These are phyloP conservation scores for Magallana nippona DNA, from an alignment of 2,888 invertebrate genomes.

Conservation along the genomic window DNA sequence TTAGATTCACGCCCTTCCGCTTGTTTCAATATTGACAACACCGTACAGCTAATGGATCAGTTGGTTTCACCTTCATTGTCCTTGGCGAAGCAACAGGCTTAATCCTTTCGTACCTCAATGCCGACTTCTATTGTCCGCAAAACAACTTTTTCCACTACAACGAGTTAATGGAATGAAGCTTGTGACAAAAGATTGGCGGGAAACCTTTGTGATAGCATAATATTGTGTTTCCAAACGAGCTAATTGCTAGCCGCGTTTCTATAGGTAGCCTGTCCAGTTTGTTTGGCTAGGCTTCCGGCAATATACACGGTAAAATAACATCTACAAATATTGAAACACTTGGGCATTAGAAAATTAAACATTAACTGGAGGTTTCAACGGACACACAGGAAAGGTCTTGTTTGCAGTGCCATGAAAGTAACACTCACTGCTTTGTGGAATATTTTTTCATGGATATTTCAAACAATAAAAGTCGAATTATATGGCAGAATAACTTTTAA, in stretches of 20 bases:
- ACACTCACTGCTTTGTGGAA: not conserved
- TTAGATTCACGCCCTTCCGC: conserved; percentile 26
- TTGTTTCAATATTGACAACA: conserved; percentile 43
- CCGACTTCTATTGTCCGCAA: conserved; percentile 3
- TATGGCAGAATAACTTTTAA: not conserved
- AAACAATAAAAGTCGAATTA: not conserved
- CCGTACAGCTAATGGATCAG: conserved; percentile 37
- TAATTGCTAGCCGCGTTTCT: conserved; percentile 38
- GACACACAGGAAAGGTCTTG: conserved; percentile 15
- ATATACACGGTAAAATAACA: conserved; percentile 21
- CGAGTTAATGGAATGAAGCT: conserved; percentile 37
- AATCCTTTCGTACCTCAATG: conserved; percentile 24
- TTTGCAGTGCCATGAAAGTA: not conserved
- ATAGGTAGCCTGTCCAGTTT: conserved; percentile 7
- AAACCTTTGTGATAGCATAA: conserved; percentile 40
- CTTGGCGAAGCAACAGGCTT: conserved; percentile 20
- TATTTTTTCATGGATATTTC: not conserved
- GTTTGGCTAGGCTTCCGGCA: conserved; percentile 36
- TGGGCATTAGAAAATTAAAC: conserved; percentile 34
- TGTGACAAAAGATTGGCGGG: conserved; percentile 38
- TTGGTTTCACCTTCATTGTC: conserved; percentile 22
- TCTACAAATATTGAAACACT: conserved; percentile 38
- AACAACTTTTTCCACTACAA: conserved; percentile 36
- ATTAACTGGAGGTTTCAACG: not conserved
- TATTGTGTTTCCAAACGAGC: conserved; percentile 41